Percentiles rank a stretch among this genome's conserved stretches.
These are phyloP conservation scores for Channa maculata DNA, from an alignment of 2,113 vertebrate genomes.

Conservation along the genomic window DNA sequence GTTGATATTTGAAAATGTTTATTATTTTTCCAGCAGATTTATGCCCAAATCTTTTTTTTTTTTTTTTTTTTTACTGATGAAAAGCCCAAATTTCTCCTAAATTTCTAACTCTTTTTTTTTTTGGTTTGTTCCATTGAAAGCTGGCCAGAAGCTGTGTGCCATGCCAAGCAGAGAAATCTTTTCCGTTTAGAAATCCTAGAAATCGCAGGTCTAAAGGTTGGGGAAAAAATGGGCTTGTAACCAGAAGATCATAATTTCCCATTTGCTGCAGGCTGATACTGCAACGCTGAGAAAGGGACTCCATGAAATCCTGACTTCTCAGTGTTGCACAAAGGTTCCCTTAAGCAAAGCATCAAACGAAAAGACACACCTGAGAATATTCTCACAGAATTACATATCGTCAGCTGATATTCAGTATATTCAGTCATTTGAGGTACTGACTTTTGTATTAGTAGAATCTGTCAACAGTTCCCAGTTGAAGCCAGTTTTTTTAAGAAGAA, in stretches of 20 bases:
- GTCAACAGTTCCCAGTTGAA: slow-evolving; percentile 10
- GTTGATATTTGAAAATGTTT: neutral
- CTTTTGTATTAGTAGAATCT: neutral
- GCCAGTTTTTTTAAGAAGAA: slow-evolving; percentile 12
- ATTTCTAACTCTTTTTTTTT: slow-evolving; percentile 26
- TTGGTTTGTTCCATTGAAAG: slow-evolving; percentile 43
- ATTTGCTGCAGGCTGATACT: slow-evolving; percentile 32
- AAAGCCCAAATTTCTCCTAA: neutral
- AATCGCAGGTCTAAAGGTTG: slow-evolving; percentile 58
- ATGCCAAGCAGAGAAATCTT: slow-evolving; percentile 42
- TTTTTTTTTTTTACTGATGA: neutral
- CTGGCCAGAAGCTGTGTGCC: slow-evolving; percentile 37
- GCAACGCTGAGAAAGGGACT: slow-evolving; percentile 36
- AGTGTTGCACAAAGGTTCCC: neutral
- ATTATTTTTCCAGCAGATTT: neutral
- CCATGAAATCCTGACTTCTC: slow-evolving; percentile 31
- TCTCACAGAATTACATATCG: slow-evolving; percentile 1
- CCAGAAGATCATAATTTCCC: slow-evolving; percentile 37
- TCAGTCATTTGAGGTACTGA: neutral
- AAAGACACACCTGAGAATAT: neutral
- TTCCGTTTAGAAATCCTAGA: slow-evolving; percentile 52
- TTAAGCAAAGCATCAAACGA: slow-evolving; percentile 19
- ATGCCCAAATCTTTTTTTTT: no score
- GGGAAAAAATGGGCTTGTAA: slow-evolving; percentile 39
- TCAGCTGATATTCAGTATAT: neutral